Evolutionary conservation across 1,140 invertebrate species (phyloP), one percentile per base, ranked within the genome.

Genomic region (Metaphire vulgaris): DNA sequence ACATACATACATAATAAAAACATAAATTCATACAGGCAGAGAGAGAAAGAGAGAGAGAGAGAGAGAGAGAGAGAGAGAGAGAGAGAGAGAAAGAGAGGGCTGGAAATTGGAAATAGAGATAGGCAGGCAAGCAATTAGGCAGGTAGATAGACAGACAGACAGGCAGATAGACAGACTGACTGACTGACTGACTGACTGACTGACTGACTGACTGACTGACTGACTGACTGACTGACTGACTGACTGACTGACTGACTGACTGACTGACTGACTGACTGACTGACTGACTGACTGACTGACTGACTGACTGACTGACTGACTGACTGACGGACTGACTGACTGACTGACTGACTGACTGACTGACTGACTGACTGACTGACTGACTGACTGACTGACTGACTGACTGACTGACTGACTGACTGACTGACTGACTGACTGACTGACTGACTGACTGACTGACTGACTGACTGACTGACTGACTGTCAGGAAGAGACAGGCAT

Each of bases 181-280:
- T n/a, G n/a, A 79, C 74, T 72, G 79, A 79, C 68, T 73, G 79
- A 79, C 79, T 33, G 79, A 79, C 78, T 41, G 79, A 79, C 79
- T 73, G 79, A 79, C 79, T 80, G 79, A 77, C 74, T 79, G 79
- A 79, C 79, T 77, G 78, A 77, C 75, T 80, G 79, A 79, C 79
- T 79, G 69, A 79, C 79, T 77, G 71, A 77, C 78, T 79, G 75
- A 79, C 67, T 72, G 78, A 79, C 79, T 72, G 77, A 79, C 77
- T 71, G 74, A 75, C 74, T 75, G 74, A 75, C 74, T 75, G 74
- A 73, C 74, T 75, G 74, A 78, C 77, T 78, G 77, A 78, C 77
- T 78, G 77, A 67, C 74, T 79, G 77, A 78, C 78, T 78, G 77
- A 78, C 77, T 78, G 77, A 78, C 77, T 78, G 77, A 78, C 77